Base-by-base conservation (phyloP, 2,797 vertebrate species). In the Gadopsis bispinosus region DNA sequence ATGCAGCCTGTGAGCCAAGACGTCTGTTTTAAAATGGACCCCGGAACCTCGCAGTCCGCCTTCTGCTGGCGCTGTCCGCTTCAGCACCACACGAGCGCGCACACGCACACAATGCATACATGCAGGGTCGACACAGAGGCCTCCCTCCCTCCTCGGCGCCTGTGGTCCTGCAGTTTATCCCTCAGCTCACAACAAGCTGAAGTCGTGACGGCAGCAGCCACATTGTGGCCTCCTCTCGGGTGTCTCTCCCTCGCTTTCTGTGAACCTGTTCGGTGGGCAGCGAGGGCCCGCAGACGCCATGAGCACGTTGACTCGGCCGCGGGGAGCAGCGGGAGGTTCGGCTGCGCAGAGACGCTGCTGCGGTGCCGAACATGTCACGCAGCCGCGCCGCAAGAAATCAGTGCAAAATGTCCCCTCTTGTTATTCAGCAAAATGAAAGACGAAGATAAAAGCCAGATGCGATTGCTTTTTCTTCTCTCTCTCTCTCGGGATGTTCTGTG, bases 1-100 rank as follows among this genome's bases (percentile, higher is more conserved):
- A 87, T 53, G 77, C 77, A 81, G 79, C 58, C 65, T 60, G 58
- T 54, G 78, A 82, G 71, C 79, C 68, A 84, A 86, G 77, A 83
- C 83, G 81, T 83, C 83, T 86, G 89, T 82, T 92, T 91, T 91
- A 91, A 93, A 94, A 94, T 92, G 91, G 93, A 92, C 87, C 89
- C 92, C 80, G 79, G 91, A 92, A 91, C 80, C 84, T 89, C 69
- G 20, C 86, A 84, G 81, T 55, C 77, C 35, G 84, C 85, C 85
- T 93, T 86, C 83, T 86, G 86, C 80, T 88, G 94, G 91, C 88
- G 93, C 95, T 95, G 93, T 95, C 94, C 89, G 69, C 89, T 94
- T 93, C 95, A 95, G 94, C 90, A 95, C 94, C 83, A 84, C 88
- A 78, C 61, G 33, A 41, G 48, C 81, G 50, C 73, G 14, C 75